Evolutionary conservation across 2,888 invertebrate species (phyloP), one percentile per base, ranked within the genome.

Genomic region (Biston stratarius): DNA sequence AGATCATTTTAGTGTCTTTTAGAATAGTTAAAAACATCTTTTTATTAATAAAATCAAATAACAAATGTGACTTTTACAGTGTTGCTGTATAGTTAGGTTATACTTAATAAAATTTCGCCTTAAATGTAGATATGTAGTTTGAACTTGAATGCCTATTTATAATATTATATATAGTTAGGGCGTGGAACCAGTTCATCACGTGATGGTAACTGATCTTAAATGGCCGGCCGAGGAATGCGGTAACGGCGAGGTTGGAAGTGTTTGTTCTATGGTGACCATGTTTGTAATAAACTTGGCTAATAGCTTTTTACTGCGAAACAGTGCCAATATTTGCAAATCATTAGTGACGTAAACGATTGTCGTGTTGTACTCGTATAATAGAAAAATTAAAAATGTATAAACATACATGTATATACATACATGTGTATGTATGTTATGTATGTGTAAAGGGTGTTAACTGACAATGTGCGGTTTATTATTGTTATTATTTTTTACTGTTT

Each of bases 201-300:
- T 61, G 52, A 64, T 66, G 42, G 57, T 48, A 14, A 48, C 61
- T 64, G 63, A 65, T 67, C 69, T 69, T 67, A 69, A 70, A 67
- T 62, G 66, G 14, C 45, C 63, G 64, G 48, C 62, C 52, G 57
- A 67, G 64, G 64, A 64, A 66, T 66, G 61, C 61, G 65, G 61
- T 61, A 57, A 59, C 61, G n/a, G 44, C 47, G 36, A 36, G 38
- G 38, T 44, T 44, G 24, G 15, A 40, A 6, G 24, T 61, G 47
- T 55, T 48, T 61, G 45, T 45, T 45, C 14, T 55, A 38, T 33
- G 34, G 24, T 12, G 33, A 14, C 36, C 53, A 10, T 15, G 38
- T 48, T 34, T 49, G 33, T 63, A 66, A 69, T 70, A 60, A 70
- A 52, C 56, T 65, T 52, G 57, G 57, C 45, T 61, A 70, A 70